A percentile compares a stretch with the other conserved stretches of the same genome.
phyloP scores from a whole-genome alignment of 2,888 invertebrate species.

The Andrena flavipes region DNA sequence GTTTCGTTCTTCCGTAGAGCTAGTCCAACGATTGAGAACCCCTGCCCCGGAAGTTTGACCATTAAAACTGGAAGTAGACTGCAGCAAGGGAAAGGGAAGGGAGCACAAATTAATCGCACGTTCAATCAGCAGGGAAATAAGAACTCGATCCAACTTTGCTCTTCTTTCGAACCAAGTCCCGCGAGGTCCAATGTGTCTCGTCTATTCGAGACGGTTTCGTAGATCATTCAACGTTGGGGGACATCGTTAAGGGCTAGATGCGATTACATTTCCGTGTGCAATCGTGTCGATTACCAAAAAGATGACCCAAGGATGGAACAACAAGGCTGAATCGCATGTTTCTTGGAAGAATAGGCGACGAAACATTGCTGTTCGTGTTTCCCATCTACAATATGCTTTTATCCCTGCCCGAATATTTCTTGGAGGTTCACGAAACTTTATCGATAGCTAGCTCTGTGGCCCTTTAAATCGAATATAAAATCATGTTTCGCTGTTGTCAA shows the following conservation, averaged over 20 bases:
- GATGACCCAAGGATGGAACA: background rate
- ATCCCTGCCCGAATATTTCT: background rate
- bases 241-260: background rate
- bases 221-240: slow-evolving; percentile 4
- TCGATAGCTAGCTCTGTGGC: too few species aligned
- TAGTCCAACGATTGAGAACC: background rate
- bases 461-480: too few species aligned
- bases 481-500: too few species aligned
- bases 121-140: background rate
- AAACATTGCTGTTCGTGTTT: background rate
- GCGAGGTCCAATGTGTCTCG: background rate
- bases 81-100: background rate
- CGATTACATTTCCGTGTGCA: background rate
- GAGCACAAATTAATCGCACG: background rate
- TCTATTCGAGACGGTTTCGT: slow-evolving; percentile 5
- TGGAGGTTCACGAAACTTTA: background rate
- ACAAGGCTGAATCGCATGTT: background rate
- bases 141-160: background rate
- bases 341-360: background rate
- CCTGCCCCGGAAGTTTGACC: background rate
- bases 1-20: background rate
- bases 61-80: background rate
- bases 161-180: background rate
- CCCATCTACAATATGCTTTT: background rate
- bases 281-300: background rate